Conservation (phyloP, 2,113 vertebrate genomes). For the Oncorhynchus mykiss region DNA sequence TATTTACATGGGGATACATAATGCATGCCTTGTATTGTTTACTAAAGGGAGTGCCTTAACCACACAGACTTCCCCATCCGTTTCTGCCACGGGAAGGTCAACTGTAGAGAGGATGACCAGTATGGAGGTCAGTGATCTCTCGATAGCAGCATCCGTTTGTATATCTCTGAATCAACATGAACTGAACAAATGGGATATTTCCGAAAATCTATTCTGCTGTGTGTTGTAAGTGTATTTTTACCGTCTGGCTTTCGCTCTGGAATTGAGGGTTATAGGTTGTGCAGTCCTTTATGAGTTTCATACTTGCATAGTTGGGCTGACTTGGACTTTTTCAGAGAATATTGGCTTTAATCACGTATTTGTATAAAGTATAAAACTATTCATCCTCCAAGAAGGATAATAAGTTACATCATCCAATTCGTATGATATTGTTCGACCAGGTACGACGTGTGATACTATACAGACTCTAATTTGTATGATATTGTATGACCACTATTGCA, state of each 20-base stretch:
- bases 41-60: slow-evolving; percentile 60
- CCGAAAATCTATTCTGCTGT: slow-evolving; percentile 4
- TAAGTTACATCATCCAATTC: too few relatives aligned
- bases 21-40: slow-evolving; percentile 62
- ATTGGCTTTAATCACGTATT: too few relatives aligned
- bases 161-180: slow-evolving; percentile 11
- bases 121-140: slow-evolving; percentile 40
- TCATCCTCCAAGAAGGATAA: too few relatives aligned
- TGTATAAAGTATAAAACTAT: too few relatives aligned
- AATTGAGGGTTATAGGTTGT: too few relatives aligned
- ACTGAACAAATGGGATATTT: slow-evolving; percentile 21
- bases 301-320: too few relatives aligned
- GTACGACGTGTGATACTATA: too few relatives aligned
- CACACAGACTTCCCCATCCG: slow-evolving; percentile 31
- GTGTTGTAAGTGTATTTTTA: slow-evolving; percentile 21
- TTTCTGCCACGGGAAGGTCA: slow-evolving; percentile 46
- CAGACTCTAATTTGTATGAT: too few relatives aligned
- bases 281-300: too few relatives aligned
- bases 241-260: background rate
- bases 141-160: slow-evolving; percentile 34
- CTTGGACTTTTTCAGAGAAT: too few relatives aligned
- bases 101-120: slow-evolving; percentile 45
- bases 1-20: slow-evolving; percentile 63
- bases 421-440: too few relatives aligned
- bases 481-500: too few relatives aligned